Base-by-base conservation (phyloP, 2,797 vertebrate genomes). In the Muscicapa comitata region DNA sequence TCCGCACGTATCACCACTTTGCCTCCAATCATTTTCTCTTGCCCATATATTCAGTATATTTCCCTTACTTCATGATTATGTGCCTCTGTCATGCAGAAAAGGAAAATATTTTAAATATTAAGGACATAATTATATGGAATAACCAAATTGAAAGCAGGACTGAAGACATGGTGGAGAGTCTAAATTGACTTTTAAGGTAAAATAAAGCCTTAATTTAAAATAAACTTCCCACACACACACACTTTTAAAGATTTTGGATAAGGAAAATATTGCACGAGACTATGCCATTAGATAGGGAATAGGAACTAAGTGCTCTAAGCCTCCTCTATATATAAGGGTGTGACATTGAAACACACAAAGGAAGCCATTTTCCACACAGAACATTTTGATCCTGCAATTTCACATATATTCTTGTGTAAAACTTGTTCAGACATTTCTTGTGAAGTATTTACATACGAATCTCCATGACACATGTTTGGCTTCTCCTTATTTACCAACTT, bases 21-120 rank as follows among this genome's bases (percentile, higher is more conserved):
- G 4, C 14, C 48, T 84, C 66, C 37, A 86, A 86, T 72, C 0
- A 73, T 84, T 95, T 90, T 92, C 72, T 80, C 70, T 88, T 2
- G 0, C 16, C n/a, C 35, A 33, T 62, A 45, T 58, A 93, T 65
- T 75, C 47, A 57, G 54, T 63, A 61, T 47, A 45, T 79, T 96
- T 95, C 58, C 40, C 35, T 62, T 72, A 53, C 47, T 75, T 50
- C 48, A 50, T 53, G 75, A 66, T 78, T 70, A 90, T 28, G 28
- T 45, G 55, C 13, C 43, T 51, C 65, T 92, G 40, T 81, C 58
- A 93, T 42, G 76, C 33, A 94, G 85, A 72, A 83, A 88, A 83
- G 76, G 19, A 40, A 94, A 93, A 86, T 75, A 66, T 81, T 88
- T 16, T 3, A 81, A 90, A 85, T 91, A 37, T 29, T 31, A 57